These are phyloP conservation scores for Corythornis leucogaster DNA, from an alignment of 2,797 vertebrate species.

Conservation along the genomic window DNA sequence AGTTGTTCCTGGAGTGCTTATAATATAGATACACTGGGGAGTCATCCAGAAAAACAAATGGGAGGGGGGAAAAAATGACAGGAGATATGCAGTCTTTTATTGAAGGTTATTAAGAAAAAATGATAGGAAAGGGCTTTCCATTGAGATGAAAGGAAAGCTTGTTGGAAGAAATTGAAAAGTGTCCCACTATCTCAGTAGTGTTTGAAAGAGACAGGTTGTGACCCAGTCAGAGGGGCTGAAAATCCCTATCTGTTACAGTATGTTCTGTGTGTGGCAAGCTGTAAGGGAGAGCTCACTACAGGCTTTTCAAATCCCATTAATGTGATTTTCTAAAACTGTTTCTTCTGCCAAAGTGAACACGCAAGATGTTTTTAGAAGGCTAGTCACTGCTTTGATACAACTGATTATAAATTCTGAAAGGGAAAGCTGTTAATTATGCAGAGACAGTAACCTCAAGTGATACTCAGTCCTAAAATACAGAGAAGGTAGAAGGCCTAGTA, in stretches of 20 bases:
- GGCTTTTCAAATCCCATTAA: background rate
- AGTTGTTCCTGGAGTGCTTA: background rate
- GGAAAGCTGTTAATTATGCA: background rate
- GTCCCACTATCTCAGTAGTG: background rate
- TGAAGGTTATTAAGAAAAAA: constrained; percentile 25
- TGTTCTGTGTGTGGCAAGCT: background rate
- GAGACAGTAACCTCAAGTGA: background rate
- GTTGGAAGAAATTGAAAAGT: background rate
- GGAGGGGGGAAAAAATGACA: background rate
- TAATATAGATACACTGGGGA: background rate
- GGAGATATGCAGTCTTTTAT: background rate
- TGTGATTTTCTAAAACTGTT: background rate
- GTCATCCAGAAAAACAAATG: background rate
- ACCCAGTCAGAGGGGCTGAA: background rate
- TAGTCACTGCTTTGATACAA: background rate
- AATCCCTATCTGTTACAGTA: background rate
- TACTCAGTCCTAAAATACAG: background rate
- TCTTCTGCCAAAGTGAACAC: background rate
- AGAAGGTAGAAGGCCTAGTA: background rate
- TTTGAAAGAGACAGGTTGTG: background rate
- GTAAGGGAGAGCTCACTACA: background rate
- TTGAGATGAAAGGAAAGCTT: constrained; percentile 22
- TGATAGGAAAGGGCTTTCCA: constrained; percentile 5
- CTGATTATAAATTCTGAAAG: background rate
- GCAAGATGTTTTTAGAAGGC: background rate